phyloP scores from a whole-genome alignment of 2,797 vertebrate genomes.

The Pteropus rufus region DNA sequence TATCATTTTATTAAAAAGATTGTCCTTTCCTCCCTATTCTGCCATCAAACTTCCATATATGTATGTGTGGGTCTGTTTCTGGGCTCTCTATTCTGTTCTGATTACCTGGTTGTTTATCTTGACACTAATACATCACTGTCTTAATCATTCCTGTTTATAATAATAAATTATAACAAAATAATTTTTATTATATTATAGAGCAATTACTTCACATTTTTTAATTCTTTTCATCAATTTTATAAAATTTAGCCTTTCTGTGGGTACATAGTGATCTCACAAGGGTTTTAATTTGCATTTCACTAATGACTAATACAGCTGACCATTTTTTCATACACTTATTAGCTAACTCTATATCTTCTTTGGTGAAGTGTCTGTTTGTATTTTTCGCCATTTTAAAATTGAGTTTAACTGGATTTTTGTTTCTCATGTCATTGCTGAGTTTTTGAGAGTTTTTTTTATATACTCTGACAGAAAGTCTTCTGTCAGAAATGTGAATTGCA shows the following conservation, averaged over 20 bases:
- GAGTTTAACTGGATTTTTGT: background rate
- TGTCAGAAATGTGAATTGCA: background rate
- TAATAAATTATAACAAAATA: no score
- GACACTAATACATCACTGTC: background rate
- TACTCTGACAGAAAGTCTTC: background rate
- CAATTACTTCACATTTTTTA: background rate
- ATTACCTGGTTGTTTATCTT: background rate
- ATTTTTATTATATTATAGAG: background rate
- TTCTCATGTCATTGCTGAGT: background rate
- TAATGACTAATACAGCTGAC: background rate
- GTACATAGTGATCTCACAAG: background rate
- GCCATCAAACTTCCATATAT: background rate
- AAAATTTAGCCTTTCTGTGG: background rate
- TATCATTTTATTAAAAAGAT: background rate
- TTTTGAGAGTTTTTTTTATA: constrained; percentile 21
- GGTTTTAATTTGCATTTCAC: constrained; percentile 1
- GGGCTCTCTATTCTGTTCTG: background rate
- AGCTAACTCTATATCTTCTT: background rate
- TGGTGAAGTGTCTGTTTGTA: background rate
- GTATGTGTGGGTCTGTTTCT: background rate
- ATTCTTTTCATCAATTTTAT: background rate
- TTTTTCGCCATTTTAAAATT: background rate
- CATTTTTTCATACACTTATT: background rate
- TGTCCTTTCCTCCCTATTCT: background rate
- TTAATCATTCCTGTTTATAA: background rate